phyloP scores from a whole-genome alignment of 2,113 vertebrate species.

The Chloropsis hardwickii region DNA sequence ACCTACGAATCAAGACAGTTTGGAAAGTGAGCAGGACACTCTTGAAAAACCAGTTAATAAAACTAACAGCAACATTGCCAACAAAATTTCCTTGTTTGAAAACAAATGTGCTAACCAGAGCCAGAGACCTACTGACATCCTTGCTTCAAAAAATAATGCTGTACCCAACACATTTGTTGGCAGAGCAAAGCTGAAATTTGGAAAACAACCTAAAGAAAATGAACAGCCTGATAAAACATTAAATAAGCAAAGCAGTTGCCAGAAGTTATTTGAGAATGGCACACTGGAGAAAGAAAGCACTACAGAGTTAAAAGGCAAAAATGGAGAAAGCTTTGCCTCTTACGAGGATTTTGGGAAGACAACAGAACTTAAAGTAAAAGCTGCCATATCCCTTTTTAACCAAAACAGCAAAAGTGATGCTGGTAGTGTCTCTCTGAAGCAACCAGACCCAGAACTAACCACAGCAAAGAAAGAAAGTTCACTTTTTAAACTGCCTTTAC shows the following conservation, averaged over 20 bases:
- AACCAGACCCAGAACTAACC: background rate
- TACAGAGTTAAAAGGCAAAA: constrained; percentile 42
- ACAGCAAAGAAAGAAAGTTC: constrained; percentile 20
- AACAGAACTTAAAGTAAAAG: constrained; percentile 48
- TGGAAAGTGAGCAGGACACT: constrained; percentile 66
- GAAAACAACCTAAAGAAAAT: constrained; percentile 70
- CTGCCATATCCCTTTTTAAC: constrained; percentile 21
- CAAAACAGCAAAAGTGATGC: constrained; percentile 30
- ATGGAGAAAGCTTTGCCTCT: background rate
- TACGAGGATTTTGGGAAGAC: background rate
- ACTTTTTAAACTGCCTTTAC: background rate
- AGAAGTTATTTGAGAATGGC: constrained; percentile 57
- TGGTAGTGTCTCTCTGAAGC: background rate
- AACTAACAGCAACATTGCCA: constrained; percentile 77
- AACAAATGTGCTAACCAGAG: constrained; percentile 73
- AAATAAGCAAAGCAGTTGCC: constrained; percentile 45
- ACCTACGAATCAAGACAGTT: constrained; percentile 56
- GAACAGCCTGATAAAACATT: constrained; percentile 64
- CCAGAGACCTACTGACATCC: constrained; percentile 67
- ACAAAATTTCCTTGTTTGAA: constrained; percentile 83
- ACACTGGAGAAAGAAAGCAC: constrained; percentile 37
- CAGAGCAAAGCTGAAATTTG: constrained; percentile 79
- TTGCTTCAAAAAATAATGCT: constrained; percentile 55
- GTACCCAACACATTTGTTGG: constrained; percentile 75
- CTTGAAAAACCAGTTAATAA: constrained; percentile 74